Percentiles rank a stretch among this genome's conserved stretches.
phyloP scores from a whole-genome alignment of 2,888 invertebrate genomes.

The Aelia acuminata region DNA sequence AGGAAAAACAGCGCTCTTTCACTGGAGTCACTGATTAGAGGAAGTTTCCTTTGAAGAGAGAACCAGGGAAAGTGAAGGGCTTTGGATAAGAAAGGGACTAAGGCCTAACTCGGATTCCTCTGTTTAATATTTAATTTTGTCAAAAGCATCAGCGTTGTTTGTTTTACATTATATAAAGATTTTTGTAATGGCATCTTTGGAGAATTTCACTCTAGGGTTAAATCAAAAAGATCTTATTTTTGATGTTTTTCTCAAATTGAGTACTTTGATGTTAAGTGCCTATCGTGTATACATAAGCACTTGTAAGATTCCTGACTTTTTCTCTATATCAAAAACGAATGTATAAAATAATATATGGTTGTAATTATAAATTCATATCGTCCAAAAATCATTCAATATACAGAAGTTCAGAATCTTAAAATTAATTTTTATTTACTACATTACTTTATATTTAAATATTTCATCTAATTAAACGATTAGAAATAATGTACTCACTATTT shows the following conservation, averaged over 20 bases:
- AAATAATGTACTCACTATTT: too few species aligned
- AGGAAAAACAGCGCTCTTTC: not conserved
- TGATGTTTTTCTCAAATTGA: not conserved
- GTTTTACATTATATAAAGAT: not conserved
- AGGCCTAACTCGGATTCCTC: not conserved
- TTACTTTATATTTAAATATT: too few species aligned
- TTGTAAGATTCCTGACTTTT: not conserved
- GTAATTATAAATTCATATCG: too few species aligned
- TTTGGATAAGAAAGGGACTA: conserved; percentile 25
- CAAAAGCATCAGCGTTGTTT: not conserved
- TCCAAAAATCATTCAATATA: too few species aligned
- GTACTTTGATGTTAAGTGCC: not conserved
- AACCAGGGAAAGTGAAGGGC: conserved; percentile 13
- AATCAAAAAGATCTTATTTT: not conserved
- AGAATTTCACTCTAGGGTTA: not conserved
- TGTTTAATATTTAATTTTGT: conserved; percentile 42
- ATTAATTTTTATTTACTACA: too few species aligned
- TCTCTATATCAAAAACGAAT: too few species aligned
- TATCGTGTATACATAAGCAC: not conserved
- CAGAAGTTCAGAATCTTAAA: too few species aligned
- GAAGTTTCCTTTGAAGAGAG: conserved; percentile 8
- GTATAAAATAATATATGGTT: too few species aligned
- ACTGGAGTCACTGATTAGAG: conserved; percentile 28
- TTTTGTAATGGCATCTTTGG: conserved; percentile 22
- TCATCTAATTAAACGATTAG: too few species aligned